A percentile compares a stretch with the other conserved stretches of the same genome.
phyloP scores from a whole-genome alignment of 2,888 invertebrate species.

The Petrolisthes manimaculis region DNA sequence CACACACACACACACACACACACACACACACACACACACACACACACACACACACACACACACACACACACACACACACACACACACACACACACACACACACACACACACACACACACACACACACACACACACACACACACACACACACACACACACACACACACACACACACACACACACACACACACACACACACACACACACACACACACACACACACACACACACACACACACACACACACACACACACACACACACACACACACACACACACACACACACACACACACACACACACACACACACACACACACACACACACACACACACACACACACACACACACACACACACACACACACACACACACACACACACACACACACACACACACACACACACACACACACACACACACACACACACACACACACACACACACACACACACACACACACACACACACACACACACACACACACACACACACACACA shows the following conservation, averaged over 20 bases:
- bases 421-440: too few relatives aligned
- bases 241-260: conserved; percentile 1
- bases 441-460: too few relatives aligned
- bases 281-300: conserved; percentile 1
- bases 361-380: conserved; percentile 1
- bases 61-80: conserved; percentile 1
- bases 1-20: conserved; percentile 1
- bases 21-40: conserved; percentile 1
- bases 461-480: too few relatives aligned
- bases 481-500: too few relatives aligned
- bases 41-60: conserved; percentile 1
- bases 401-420: not conserved
- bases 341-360: conserved; percentile 1
- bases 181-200: conserved; percentile 1
- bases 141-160: conserved; percentile 1
- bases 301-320: conserved; percentile 1
- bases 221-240: conserved; percentile 1
- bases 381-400: conserved; percentile 1
- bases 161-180: conserved; percentile 1
- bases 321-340: conserved; percentile 1
- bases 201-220: conserved; percentile 1
- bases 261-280: conserved; percentile 1
- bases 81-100: conserved; percentile 1
- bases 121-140: conserved; percentile 1
- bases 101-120: conserved; percentile 1